Base-by-base conservation (phyloP, 2,888 invertebrate species). In the Chelonus formosanus region DNA sequence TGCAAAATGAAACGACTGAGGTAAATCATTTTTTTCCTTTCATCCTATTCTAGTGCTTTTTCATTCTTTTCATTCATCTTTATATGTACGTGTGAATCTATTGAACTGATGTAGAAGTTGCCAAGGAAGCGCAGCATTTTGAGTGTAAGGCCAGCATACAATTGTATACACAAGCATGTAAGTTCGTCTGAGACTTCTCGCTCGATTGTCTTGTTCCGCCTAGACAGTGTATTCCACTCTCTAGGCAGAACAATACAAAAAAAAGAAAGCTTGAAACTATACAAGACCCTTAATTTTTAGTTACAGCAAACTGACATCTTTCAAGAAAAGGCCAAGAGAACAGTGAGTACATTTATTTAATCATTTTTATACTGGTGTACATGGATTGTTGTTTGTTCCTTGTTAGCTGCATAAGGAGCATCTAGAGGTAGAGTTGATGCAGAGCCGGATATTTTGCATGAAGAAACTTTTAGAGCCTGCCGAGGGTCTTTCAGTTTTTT, bases 141-240 rank as follows among this genome's bases (percentile, higher is more conserved):
- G 71, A 76, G 74, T 73, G 75, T 84, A 68, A 77, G 74, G 67
- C 82, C 82, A 10, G 76, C 76, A 47, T 83, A 82, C 76, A 78
- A 80, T 68, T 84, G 82, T 69, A 76, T 83, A 72, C 79, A 78
- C 71, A 79, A 83, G 64, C 84, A 84, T 76, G 83, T 83, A 76
- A 83, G 83, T 80, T 74, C 52, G 56, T 68, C 67, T 66, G 64
- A 53, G 44, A 43, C 44, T 61, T 61, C 40, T 61, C 50, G 40
- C 59, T 35, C 40, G 36, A 63, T 63, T 61, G 61, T 63, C 60
- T 48, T 56, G 32, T 56, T 47, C 20, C 48, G 20, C 61, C 47
- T 44, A 31, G 31, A 20, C 60, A 43, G 56, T 65, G 60, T 60
- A 65, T 55, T 65, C 57, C 52, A 61, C 45, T 50, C 61, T 53